Conservation (phyloP, 1,140 invertebrate species). For the Drosophila hydei region DNA sequence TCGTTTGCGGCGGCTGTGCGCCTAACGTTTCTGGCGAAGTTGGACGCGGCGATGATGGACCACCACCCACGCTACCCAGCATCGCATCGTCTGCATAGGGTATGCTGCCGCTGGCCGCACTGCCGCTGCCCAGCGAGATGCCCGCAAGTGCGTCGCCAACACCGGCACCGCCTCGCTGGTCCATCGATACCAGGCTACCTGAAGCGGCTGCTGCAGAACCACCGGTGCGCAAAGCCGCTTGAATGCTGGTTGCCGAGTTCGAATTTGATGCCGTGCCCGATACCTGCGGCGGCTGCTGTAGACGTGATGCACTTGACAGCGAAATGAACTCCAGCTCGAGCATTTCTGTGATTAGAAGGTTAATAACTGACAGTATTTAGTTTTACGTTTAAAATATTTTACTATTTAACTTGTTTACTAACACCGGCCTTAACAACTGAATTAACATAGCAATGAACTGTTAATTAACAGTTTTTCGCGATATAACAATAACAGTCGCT, state of each 20-base stretch:
- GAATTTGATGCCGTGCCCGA: conserved; percentile 70
- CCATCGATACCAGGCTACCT: conserved; percentile 66
- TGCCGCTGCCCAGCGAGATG: conserved; percentile 71
- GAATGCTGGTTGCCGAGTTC: conserved; percentile 76
- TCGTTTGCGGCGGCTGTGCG: conserved; percentile 33
- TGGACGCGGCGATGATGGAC: conserved; percentile 60
- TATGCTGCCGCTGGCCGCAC: conserved; percentile 69
- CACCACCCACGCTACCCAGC: conserved; percentile 39
- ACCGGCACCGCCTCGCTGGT: conserved; percentile 55
- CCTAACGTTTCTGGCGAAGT: conserved; percentile 73
- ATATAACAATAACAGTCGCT: background rate
- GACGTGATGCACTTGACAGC: conserved; percentile 58
- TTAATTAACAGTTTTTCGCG: too few species aligned
- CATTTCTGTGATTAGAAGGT: conserved; percentile 78
- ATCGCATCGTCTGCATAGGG: conserved; percentile 74
- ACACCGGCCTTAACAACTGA: too few species aligned
- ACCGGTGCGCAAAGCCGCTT: conserved; percentile 61
- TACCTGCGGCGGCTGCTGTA: conserved; percentile 63
- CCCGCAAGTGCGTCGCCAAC: conserved; percentile 50
- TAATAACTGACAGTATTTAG: too few species aligned
- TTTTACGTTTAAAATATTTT: too few species aligned
- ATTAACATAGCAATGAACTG: background rate
- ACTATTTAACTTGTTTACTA: too few species aligned
- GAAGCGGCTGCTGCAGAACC: conserved; percentile 45
- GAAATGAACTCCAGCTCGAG: conserved; percentile 73